A percentile compares a stretch with the other conserved stretches of the same genome.
These are phyloP conservation scores for Platalea minor DNA, from an alignment of 2,797 vertebrate genomes.

Conservation along the genomic window DNA sequence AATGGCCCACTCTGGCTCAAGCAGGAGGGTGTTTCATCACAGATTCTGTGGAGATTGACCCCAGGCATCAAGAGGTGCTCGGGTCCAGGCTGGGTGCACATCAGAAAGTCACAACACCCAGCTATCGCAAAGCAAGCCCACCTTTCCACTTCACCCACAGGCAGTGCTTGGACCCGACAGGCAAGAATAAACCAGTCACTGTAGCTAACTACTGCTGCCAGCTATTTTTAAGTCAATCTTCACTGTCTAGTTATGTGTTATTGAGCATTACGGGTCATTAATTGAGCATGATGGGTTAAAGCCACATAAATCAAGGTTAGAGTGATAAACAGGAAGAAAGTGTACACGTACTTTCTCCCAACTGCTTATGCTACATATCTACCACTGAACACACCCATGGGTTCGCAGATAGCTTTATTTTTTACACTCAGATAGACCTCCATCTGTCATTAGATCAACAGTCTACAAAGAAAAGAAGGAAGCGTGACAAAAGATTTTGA, in stretches of 20 bases:
- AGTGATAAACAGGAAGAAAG: background rate
- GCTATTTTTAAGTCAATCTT: background rate
- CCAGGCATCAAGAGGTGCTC: background rate
- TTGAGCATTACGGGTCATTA: background rate
- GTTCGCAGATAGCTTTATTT: background rate
- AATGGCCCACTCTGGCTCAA: background rate
- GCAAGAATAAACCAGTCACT: background rate
- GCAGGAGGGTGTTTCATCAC: background rate
- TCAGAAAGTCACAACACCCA: background rate
- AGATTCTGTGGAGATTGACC: background rate
- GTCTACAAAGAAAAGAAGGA: background rate
- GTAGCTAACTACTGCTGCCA: background rate
- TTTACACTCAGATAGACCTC: background rate
- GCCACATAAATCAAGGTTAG: background rate
- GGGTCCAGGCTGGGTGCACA: background rate
- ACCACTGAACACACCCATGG: background rate
- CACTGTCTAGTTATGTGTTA: background rate
- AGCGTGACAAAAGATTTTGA: background rate
- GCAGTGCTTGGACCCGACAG: background rate
- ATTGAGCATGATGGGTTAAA: background rate
- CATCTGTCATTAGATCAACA: background rate
- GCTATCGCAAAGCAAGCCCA: background rate
- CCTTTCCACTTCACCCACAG: background rate
- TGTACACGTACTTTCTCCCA: rapidly evolving
- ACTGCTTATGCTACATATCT: background rate